Evolutionary conservation across 2,888 invertebrate species (phyloP), one percentile per base, ranked within the genome.

Genomic region (Azorinus chamasolen): DNA sequence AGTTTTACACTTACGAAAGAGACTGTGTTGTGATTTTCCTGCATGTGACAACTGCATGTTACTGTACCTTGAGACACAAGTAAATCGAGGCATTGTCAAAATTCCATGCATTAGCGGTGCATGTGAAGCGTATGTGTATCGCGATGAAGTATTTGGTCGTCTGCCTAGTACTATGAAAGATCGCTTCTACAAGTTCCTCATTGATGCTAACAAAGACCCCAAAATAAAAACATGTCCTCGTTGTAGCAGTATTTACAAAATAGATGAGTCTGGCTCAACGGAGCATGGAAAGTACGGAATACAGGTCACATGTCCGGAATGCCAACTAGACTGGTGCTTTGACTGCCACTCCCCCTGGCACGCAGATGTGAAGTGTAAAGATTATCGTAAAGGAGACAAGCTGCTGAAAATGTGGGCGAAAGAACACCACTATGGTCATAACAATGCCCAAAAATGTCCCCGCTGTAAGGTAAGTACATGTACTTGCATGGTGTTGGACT

Each of bases 401-500:
- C 85, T 93, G 61, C 83, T 93, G 18, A 92, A 90, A 75, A 77
- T 80, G 16, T 94, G 94, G 94, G 93, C 94, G 0, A 88, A 90
- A 48, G 90, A 92, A 66, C 76, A 81, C 14, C 90, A 89, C 59
- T 88, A 87, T 62, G 93, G 93, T 1, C 91, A 92, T 73, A 79
- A 83, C 16, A 94, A 94, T 87, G 94, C 94, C 6, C 92, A 92
- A 74, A 89, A 85, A 78, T 94, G 94, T 81, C 94, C 94, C 0
- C 92, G 90, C 65, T 94, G 93, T 84, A 93, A 93, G 91, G 93
- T 93, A 87, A 71, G 87, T 24, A 0, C 5, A 16, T 18, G 41
- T 41, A n/a, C n/a, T n/a, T n/a, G n/a, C n/a, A n/a, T n/a, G n/a
- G n/a, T n/a, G n/a, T n/a, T n/a, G n/a, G n/a, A n/a, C 32, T 10